These are phyloP conservation scores for Polyommatus icarus DNA, from an alignment of 2,888 invertebrate genomes.

Conservation along the genomic window DNA sequence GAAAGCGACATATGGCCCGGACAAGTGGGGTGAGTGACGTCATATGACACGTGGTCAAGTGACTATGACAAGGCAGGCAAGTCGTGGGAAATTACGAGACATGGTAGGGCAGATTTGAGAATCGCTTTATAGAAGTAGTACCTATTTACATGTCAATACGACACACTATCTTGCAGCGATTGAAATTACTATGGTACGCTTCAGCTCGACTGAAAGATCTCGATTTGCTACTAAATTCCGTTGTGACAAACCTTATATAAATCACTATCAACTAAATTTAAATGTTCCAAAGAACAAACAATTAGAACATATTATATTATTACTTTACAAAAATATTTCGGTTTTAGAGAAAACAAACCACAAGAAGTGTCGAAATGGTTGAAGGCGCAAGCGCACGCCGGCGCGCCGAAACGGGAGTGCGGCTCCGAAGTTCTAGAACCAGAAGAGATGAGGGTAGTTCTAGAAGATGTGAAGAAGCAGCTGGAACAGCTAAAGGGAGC, in stretches of 20 bases:
- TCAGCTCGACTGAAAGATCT: too few species aligned
- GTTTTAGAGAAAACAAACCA: conserved; percentile 58
- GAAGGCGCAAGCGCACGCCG: conserved; percentile 83
- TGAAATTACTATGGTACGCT: too few species aligned
- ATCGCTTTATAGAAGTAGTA: too few species aligned
- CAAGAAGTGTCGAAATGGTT: conserved; percentile 84
- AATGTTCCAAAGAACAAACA: too few species aligned
- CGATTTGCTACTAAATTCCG: too few species aligned
- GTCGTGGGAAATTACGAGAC: too few species aligned
- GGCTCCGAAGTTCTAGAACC: conserved; percentile 87
- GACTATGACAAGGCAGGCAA: background rate
- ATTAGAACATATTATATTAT: too few species aligned
- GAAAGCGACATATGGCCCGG: conserved; percentile 85
- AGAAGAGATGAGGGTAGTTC: conserved; percentile 74
- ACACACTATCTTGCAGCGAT: too few species aligned
- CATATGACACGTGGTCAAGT: background rate
- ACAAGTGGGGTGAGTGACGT: conserved; percentile 68
- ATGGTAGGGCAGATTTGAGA: too few species aligned
- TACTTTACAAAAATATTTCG: background rate
- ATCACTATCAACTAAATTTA: too few species aligned
- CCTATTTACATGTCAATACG: too few species aligned
- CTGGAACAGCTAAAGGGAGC: conserved; percentile 46
- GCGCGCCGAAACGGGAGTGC: conserved; percentile 83
- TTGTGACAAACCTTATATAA: too few species aligned
- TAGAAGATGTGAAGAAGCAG: conserved; percentile 61